These are phyloP conservation scores for Pachypanchax playfairii DNA, from an alignment of 2,113 vertebrate genomes.

Conservation along the genomic window DNA sequence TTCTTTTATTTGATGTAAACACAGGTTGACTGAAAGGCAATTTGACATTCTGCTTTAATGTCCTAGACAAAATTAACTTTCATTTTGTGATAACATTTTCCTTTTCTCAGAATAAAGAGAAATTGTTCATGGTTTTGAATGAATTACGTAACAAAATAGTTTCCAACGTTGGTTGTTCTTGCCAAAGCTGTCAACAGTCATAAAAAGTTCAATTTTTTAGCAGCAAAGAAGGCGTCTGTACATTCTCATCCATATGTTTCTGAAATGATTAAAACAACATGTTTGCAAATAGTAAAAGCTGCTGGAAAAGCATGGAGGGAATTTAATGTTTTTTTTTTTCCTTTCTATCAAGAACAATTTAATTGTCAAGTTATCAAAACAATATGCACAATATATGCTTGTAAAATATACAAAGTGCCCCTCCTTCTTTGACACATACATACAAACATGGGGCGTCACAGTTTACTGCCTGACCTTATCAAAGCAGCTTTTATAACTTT, in stretches of 20 bases:
- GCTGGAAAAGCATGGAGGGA: constrained; percentile 6
- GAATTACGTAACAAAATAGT: not conserved
- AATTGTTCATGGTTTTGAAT: not conserved
- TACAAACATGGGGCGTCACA: constrained; percentile 12
- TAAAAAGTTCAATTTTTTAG: constrained; percentile 17
- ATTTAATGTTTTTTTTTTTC: constrained; percentile 25
- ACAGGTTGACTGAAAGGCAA: not conserved
- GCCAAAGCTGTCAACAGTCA: constrained; percentile 3
- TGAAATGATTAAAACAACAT: constrained; percentile 25
- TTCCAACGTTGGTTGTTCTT: not conserved
- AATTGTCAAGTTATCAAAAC: constrained; percentile 49
- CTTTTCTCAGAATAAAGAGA: not conserved
- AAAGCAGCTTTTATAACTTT: constrained; percentile 56
- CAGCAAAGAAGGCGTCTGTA: not conserved
- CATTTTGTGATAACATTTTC: not conserved
- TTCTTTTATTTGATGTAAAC: not conserved
- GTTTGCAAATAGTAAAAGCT: constrained; percentile 20
- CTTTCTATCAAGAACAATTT: constrained; percentile 40
- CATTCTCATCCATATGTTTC: constrained; percentile 16
- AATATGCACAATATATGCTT: constrained; percentile 47
- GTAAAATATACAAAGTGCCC: constrained; percentile 36
- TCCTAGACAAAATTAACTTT: not conserved
- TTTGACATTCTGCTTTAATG: not conserved
- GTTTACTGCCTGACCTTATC: constrained; percentile 64
- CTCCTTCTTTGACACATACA: constrained; percentile 24